Evolutionary conservation across 2,797 vertebrate species (phyloP), one percentile per base, ranked within the genome.

Genomic region (Sebastiscus tertius): DNA sequence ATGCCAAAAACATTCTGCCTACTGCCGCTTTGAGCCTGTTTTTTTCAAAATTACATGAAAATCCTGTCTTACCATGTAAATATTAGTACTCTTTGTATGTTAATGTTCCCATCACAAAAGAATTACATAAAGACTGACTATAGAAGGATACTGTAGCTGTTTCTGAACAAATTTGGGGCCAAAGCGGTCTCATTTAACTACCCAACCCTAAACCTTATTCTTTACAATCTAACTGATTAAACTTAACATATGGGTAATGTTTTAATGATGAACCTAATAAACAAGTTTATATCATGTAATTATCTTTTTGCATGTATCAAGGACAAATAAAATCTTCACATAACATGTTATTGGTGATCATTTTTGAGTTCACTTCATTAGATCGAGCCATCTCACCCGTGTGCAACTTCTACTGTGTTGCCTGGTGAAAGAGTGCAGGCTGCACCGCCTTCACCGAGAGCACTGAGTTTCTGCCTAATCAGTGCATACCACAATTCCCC

Each of bases 381-480:
- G 6, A 72, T 58, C 29, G 0, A 73, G 8, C 9, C 13, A 3
- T 75, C 14, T 55, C 8, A 66, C 24, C 18, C 18, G 33, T 31
- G 16, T 64, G 36, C 6, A 34, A 52, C 29, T 29, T 67, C 22
- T 46, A 26, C 39, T 52, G 24, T 70, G 61, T 22, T 63, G 49
- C 16, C 31, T 63, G 59, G 10, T 70, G 26, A 68, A 54, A 34
- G 76, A 59, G 22, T 60, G 10, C 36, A 52, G 1, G n/a, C 11
- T 71, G 34, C 14, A 74, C 22, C 27, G 27, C 56, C 3, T 64
- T 56, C 4, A 58, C 8, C 4, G 22, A 7, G 22, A 12, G 24
- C 61, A 54, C 64, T 29, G 33, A 62, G 33, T 18, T 68, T 55
- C 62, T 39, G 26, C n/a, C 69, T 54, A 31, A 80, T 80, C 33